Conservation (phyloP, 2,888 invertebrate species). For the Euzetes globulus region DNA sequence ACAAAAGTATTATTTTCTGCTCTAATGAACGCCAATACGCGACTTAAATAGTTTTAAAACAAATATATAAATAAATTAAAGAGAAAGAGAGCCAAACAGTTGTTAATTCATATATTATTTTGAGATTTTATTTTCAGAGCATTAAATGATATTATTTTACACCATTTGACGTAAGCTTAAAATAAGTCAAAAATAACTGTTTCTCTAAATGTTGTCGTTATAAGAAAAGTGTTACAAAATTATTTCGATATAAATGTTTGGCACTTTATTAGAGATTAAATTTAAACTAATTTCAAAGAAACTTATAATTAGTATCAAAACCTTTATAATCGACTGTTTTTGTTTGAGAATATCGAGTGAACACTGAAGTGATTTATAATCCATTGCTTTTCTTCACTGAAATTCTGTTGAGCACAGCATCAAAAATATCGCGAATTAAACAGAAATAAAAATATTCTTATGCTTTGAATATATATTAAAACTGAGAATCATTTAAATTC, state of each 20-base stretch:
- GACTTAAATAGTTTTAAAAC: background rate
- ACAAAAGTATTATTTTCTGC: background rate
- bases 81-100: background rate
- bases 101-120: background rate
- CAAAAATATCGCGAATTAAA: background rate
- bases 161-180: background rate
- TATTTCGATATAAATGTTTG: too few relatives aligned
- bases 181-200: background rate
- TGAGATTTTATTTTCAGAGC: constrained; percentile 3
- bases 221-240: background rate
- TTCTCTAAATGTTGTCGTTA: background rate
- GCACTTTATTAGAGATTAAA: too few relatives aligned
- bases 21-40: background rate
- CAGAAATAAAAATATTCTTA: background rate
- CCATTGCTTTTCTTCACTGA: background rate
- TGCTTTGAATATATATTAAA: background rate
- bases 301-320: background rate
- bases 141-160: constrained; percentile 8
- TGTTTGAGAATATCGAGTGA: constrained; percentile 32
- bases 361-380: constrained; percentile 22
- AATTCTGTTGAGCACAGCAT: constrained; percentile 2
- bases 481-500: background rate
- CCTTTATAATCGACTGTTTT: constrained; percentile 34
- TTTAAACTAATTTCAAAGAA: background rate
- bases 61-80: background rate